Conservation (phyloP, 2,113 vertebrate species). For the Panurus biarmicus region DNA sequence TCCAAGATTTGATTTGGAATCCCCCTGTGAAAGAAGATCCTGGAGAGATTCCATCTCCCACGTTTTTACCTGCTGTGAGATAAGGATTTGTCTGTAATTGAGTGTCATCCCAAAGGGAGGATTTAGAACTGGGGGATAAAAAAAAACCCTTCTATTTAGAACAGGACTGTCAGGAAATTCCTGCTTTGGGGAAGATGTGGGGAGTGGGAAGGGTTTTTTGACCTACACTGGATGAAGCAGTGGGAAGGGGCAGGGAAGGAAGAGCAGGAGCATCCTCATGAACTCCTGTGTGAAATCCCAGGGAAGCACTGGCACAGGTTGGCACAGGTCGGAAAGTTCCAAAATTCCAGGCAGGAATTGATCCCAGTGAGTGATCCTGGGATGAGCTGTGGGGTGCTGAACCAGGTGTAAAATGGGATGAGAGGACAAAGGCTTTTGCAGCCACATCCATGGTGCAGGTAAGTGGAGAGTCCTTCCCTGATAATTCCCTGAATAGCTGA, state of each 20-base stretch:
- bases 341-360: not conserved
- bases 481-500: not conserved
- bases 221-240: accelerated
- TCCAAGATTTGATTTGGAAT: not conserved
- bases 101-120: not conserved
- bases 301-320: accelerated
- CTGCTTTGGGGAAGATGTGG: not conserved
- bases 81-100: not conserved
- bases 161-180: not conserved
- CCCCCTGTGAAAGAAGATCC: not conserved
- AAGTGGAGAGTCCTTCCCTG: not conserved
- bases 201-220: not conserved
- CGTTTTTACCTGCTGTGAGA: not conserved
- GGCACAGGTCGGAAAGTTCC: not conserved
- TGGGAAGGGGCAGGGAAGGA: not conserved
- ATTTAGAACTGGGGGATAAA: not conserved
- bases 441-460: not conserved
- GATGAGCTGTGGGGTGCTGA: accelerated
- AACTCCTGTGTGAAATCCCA: accelerated
- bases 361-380: not conserved
- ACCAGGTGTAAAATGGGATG: accelerated
- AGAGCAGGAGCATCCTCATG: not conserved
- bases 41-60: not conserved
- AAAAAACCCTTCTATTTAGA: accelerated
- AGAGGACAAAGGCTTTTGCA: not conserved